Evolutionary conservation across 2,113 vertebrate genomes (phyloP), one percentile per base, ranked within the genome.

Genomic region (Diadophis punctatus): DNA sequence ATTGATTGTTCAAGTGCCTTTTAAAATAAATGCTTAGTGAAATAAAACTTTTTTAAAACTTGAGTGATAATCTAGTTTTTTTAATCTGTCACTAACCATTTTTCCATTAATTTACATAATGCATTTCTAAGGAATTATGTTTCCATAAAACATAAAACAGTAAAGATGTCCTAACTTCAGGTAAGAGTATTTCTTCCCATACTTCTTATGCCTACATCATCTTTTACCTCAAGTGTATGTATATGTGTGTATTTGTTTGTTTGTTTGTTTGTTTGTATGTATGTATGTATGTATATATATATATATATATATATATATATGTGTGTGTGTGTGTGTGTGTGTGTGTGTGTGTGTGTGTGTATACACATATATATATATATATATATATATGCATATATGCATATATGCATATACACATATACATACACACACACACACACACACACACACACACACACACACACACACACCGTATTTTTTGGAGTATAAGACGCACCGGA

Each of bases 21-120:
- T 92, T 94, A 95, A 85, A 93, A 92, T 20, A 93, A 93, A 46
- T 11, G 92, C 86, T 91, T 93, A 94, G 93, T 84, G 92, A 96
- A 95, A 96, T 16, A 22, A 86, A 93, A 46, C 3, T 94, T 94
- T 55, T 92, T 86, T 94, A 74, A 46, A 46, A 90, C 34, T 91
- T 86, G 25, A 0, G 0, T 88, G 7, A 74, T 88, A 95, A n/a
- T 60, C 58, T 86, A 55, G 11, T 63, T 94, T 49, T 56, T 93
- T 94, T 93, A 91, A 23, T 48, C 52, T 56, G 46, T 91, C 89
- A 91, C 11, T 68, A 63, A 85, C 2, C 46, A 9, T 90, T 92
- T 94, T 90, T 87, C 93, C 91, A 55, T 9, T 89, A 56, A 94
- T 34, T 8, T 91, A 10, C 5, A 58, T 92, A 93, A 87, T 91